A percentile compares a stretch with the other conserved stretches of the same genome.
These are phyloP conservation scores for Mareca penelope DNA, from an alignment of 2,797 vertebrate species.

Conservation along the genomic window DNA sequence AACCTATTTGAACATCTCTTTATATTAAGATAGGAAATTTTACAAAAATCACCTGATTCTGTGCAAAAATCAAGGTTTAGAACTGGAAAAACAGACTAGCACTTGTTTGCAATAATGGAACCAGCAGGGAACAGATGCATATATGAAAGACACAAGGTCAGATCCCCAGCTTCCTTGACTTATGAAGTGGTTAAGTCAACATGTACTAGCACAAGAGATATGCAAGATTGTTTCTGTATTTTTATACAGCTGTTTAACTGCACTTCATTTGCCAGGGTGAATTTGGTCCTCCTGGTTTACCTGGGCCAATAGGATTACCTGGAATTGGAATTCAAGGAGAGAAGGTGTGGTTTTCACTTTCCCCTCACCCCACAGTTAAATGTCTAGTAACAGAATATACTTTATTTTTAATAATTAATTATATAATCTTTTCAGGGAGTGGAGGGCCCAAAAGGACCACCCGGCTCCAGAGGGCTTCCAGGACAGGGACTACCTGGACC, in stretches of 20 bases:
- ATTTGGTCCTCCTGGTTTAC: slow-evolving; percentile 81
- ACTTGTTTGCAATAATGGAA: background rate
- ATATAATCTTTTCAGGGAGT: slow-evolving; percentile 78
- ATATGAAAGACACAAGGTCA: slow-evolving; percentile 1
- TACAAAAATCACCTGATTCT: slow-evolving; percentile 56
- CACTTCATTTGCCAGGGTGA: slow-evolving; percentile 81
- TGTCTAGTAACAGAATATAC: background rate
- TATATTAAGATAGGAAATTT: slow-evolving; percentile 36
- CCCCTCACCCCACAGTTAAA: background rate
- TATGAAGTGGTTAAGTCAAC: background rate
- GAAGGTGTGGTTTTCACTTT: slow-evolving; percentile 78
- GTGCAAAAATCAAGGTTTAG: slow-evolving; percentile 48
- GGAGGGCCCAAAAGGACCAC: slow-evolving; percentile 86
- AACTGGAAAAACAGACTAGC: slow-evolving; percentile 1
- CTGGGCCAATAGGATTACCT: slow-evolving; percentile 81
- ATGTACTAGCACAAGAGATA: background rate
- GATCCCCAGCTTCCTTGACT: background rate
- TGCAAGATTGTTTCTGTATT: background rate
- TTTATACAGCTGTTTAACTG: background rate
- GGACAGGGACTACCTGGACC: slow-evolving; percentile 87
- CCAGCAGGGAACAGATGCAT: background rate
- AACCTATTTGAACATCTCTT: slow-evolving; percentile 50
- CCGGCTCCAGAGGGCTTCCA: slow-evolving; percentile 83
- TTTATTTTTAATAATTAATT: background rate
- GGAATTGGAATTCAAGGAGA: slow-evolving; percentile 88